These are phyloP conservation scores for Trochalopteron elliotii DNA, from an alignment of 2,113 vertebrate species.

Conservation along the genomic window DNA sequence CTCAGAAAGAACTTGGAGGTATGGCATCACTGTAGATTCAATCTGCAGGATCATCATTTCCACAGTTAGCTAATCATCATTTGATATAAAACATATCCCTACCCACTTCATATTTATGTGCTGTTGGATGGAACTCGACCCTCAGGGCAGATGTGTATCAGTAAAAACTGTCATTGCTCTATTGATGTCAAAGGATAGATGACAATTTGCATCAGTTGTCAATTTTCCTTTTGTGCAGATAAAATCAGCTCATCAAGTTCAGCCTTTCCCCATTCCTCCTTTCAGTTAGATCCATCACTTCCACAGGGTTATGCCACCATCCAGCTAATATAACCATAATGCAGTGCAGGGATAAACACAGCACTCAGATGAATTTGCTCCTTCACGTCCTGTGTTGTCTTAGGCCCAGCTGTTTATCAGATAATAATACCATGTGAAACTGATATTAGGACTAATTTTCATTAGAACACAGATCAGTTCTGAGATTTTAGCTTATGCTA, in stretches of 20 bases:
- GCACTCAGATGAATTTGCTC: not conserved
- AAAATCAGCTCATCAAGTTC: not conserved
- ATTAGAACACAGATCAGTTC: not conserved
- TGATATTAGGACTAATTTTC: not conserved
- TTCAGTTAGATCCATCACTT: not conserved
- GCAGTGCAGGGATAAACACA: not conserved
- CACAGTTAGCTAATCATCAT: not conserved
- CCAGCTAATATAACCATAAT: not conserved
- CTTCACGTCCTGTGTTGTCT: not conserved
- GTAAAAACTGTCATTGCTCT: not conserved
- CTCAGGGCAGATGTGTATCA: not conserved
- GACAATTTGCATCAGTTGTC: not conserved
- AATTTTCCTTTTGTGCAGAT: not conserved
- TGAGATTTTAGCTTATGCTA: not conserved
- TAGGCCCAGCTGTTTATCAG: not conserved
- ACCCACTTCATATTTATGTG: not conserved
- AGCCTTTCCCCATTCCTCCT: not conserved
- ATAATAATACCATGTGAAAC: not conserved
- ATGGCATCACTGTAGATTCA: constrained; percentile 92
- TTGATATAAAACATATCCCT: not conserved
- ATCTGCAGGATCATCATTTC: constrained; percentile 73
- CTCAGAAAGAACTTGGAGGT: constrained; percentile 87
- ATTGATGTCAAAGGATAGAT: not conserved
- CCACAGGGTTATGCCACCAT: not conserved
- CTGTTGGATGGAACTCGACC: not conserved